These are phyloP conservation scores for Erebia epiphron DNA, from an alignment of 2,888 invertebrate genomes.

Conservation along the genomic window DNA sequence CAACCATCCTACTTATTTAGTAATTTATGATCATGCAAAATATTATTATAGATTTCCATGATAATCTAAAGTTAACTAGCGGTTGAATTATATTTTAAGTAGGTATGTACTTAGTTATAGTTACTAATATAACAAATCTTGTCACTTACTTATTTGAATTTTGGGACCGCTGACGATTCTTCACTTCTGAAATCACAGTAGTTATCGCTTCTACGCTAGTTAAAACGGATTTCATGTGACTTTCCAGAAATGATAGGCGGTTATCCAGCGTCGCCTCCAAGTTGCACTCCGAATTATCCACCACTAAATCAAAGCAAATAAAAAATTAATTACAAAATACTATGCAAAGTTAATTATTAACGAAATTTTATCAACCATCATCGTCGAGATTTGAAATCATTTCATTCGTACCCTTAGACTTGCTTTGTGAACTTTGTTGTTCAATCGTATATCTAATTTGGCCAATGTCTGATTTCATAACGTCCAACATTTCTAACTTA, in stretches of 20 bases:
- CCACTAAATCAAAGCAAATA: slow-evolving; percentile 45
- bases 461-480: slow-evolving; percentile 55
- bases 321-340: neutral
- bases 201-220: slow-evolving; percentile 65
- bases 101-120: too few species aligned
- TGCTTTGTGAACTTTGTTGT: slow-evolving; percentile 38
- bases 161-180: slow-evolving; percentile 58
- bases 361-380: neutral
- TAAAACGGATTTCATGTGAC: slow-evolving; percentile 56
- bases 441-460: slow-evolving; percentile 58
- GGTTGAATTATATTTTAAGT: too few species aligned
- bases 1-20: neutral
- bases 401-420: slow-evolving; percentile 16
- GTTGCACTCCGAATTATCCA: slow-evolving; percentile 53
- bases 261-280: slow-evolving; percentile 53
- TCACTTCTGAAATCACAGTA: slow-evolving; percentile 68
- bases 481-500: slow-evolving; percentile 54
- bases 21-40: neutral
- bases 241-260: slow-evolving; percentile 58
- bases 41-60: too few species aligned
- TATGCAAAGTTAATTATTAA: neutral
- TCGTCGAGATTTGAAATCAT: neutral
- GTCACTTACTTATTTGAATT: slow-evolving; percentile 45
- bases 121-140: neutral
- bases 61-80: too few species aligned